These are phyloP conservation scores for Megastigmus dorsalis DNA, from an alignment of 2,888 invertebrate species.

Conservation along the genomic window DNA sequence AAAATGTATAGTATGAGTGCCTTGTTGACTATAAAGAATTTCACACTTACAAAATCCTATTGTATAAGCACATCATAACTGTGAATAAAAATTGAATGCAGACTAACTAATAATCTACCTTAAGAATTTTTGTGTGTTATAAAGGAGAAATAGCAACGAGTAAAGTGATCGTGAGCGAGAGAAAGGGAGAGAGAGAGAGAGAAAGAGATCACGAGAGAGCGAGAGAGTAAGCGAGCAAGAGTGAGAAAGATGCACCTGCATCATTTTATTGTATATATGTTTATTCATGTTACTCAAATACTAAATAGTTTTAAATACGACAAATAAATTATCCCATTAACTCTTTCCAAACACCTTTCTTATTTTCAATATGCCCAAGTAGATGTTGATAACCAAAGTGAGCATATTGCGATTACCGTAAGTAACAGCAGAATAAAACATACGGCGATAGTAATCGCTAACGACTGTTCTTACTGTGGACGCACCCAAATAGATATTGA, in stretches of 20 bases:
- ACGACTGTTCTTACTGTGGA: too few species aligned
- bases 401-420: too few species aligned
- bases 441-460: too few species aligned
- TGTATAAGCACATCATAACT: constrained; percentile 20
- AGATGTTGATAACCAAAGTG: too few species aligned
- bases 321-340: constrained; percentile 32
- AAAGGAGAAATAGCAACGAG: too few species aligned
- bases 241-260: constrained; percentile 1
- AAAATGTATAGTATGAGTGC: constrained; percentile 50
- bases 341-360: neutral
- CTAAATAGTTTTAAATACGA: constrained; percentile 18
- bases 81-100: constrained; percentile 26
- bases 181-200: constrained; percentile 1
- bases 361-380: too few species aligned
- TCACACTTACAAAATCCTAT: constrained; percentile 18
- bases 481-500: too few species aligned
- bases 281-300: constrained; percentile 16
- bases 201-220: neutral
- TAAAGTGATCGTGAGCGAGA: too few species aligned
- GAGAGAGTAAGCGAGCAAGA: neutral
- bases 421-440: too few species aligned
- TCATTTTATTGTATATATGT: constrained; percentile 15
- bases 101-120: constrained; percentile 12
- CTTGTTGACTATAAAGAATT: constrained; percentile 51
- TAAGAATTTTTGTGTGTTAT: too few species aligned